A percentile compares a stretch with the other conserved stretches of the same genome.
phyloP scores from a whole-genome alignment of 1,140 invertebrate species.

The Harlomillsia oculata region DNA sequence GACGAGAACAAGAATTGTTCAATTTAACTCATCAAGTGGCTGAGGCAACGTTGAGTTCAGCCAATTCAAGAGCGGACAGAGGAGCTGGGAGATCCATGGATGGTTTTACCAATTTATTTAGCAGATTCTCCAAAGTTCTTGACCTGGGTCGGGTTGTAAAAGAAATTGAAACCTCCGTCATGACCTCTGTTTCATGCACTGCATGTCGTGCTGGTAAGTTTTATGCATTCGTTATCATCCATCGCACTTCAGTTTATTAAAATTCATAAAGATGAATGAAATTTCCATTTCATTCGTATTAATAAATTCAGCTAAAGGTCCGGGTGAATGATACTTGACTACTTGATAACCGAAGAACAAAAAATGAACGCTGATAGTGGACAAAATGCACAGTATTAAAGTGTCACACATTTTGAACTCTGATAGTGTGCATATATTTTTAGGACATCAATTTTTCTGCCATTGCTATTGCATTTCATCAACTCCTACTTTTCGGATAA shows the following conservation, averaged over 20 bases:
- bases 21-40: slow-evolving; percentile 12
- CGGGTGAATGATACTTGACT: no score
- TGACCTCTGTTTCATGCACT: slow-evolving; percentile 82
- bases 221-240: not conserved
- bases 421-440: no score
- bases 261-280: not conserved
- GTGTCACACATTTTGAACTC: no score
- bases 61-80: slow-evolving; percentile 5
- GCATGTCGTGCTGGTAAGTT: slow-evolving; percentile 69
- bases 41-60: slow-evolving; percentile 5
- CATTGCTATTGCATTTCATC: no score
- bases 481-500: no score
- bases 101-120: slow-evolving; percentile 24
- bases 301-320: no score
- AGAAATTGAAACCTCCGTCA: slow-evolving; percentile 67
- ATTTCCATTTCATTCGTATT: no score
- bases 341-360: no score
- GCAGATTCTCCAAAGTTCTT: slow-evolving; percentile 30
- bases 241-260: not conserved
- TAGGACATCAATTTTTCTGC: no score
- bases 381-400: no score
- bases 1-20: not conserved
- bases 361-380: no score
- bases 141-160: slow-evolving; percentile 32
- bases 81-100: slow-evolving; percentile 15